Base-by-base conservation (phyloP, 2,797 vertebrate genomes). In the Lutjanus argentimaculatus region DNA sequence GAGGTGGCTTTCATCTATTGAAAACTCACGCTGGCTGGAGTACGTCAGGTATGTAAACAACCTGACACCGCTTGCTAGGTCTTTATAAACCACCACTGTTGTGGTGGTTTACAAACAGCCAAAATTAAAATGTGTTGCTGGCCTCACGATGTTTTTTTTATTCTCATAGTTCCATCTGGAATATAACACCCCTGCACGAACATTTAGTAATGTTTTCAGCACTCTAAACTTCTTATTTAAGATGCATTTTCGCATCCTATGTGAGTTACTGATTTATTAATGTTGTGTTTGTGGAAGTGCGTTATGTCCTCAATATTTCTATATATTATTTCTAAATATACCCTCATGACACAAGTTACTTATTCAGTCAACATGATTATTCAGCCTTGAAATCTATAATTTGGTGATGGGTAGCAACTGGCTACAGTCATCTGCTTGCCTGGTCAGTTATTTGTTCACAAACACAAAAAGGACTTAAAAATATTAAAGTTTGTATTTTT, bases 1-100 rank as follows among this genome's bases (percentile, higher is more conserved):
- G 88, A 97, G 97, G 84, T 99, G 99, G 98, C 88, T 99, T 12
- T 97, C 98, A 3, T 96, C 96, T 2, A 92, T 99, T 85, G 99
- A 99, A 79, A 98, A 89, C 91, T 97, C 97, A 13, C 96, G 86
- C 64, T 99, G 99, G 99, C 92, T 99, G 61, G 98, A 99, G 80
- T 96, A 97, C 12, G 89, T 99, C 79, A 97, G 98, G 98, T 99
- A 94, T 78, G 94, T 93, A 67, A 83, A 80, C 61, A 76, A 63
- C 15, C 36, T 63, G 45, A 52, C 48, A 10, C 19, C 15, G 22
- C 17, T 30, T 9, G 13, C 14, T n/a, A 17, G 64, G 12, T 48
- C 36, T 65, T 11, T 49, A 2, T 56, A 48, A 77, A 63, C 19
- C 3, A 25, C n/a, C n/a, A 2, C 2, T 13, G 43, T 46, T 6